Percentiles rank a stretch among this genome's conserved stretches.
phyloP scores from a whole-genome alignment of 2,113 vertebrate species.

The Notarius lentiginosus region DNA sequence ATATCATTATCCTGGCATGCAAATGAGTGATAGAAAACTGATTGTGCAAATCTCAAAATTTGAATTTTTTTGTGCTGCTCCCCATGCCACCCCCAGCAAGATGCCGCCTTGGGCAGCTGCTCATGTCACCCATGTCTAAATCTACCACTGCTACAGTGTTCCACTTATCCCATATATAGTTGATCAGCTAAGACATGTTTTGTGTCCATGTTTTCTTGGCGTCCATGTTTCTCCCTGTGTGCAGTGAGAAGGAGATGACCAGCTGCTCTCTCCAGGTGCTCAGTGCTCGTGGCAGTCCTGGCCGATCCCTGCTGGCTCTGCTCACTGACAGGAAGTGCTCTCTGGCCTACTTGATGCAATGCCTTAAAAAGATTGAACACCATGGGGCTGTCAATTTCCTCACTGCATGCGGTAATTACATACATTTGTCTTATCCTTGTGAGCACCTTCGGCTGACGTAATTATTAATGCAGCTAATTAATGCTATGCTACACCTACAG shows the following conservation, averaged over 20 bases:
- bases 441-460: background rate
- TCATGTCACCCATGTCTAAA: no score
- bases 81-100: no score
- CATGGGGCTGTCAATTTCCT: conserved; percentile 72
- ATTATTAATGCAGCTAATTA: background rate
- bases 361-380: conserved; percentile 78
- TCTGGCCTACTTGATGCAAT: conserved; percentile 73
- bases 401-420: conserved; percentile 62
- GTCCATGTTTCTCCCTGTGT: conserved; percentile 1
- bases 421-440: background rate
- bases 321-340: conserved; percentile 75
- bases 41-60: no score
- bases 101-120: no score
- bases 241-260: conserved; percentile 79
- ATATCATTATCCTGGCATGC: no score
- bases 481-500: background rate
- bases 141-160: background rate
- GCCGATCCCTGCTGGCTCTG: conserved; percentile 70
- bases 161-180: background rate
- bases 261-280: conserved; percentile 82
- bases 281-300: conserved; percentile 75
- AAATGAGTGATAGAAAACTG: no score
- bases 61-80: no score
- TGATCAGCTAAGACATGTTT: background rate
- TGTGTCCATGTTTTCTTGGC: background rate